These are phyloP conservation scores for Aphelinus certus DNA, from an alignment of 1,140 invertebrate species.

Conservation along the genomic window DNA sequence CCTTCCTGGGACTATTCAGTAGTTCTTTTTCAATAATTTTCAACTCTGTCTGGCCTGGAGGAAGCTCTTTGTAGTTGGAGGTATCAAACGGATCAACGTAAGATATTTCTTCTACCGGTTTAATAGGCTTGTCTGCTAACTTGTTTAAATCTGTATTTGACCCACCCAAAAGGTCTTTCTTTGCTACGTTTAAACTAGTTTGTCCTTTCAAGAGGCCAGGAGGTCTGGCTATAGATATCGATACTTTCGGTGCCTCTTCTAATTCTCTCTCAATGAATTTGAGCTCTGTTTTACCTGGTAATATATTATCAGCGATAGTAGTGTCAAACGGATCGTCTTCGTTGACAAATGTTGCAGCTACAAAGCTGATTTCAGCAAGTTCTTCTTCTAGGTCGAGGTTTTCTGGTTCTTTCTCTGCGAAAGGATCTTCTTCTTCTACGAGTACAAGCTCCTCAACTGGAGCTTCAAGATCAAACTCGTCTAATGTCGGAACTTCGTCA, in stretches of 20 bases:
- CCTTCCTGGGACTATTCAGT: slow-evolving; percentile 63
- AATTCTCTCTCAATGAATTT: slow-evolving; percentile 73
- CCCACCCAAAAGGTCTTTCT: slow-evolving; percentile 74
- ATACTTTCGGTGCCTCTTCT: slow-evolving; percentile 60
- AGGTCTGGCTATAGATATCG: slow-evolving; percentile 59
- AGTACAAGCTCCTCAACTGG: slow-evolving; percentile 46
- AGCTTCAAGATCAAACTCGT: slow-evolving; percentile 59
- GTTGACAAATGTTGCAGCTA: slow-evolving; percentile 60
- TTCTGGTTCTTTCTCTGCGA: slow-evolving; percentile 55
- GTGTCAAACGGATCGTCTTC: slow-evolving; percentile 87
- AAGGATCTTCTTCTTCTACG: slow-evolving; percentile 59
- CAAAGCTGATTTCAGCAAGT: slow-evolving; percentile 61
- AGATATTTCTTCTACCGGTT: slow-evolving; percentile 69
- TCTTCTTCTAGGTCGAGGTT: slow-evolving; percentile 49
- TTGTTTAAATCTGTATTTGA: slow-evolving; percentile 79
- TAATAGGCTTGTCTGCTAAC: slow-evolving; percentile 74
- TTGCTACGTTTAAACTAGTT: slow-evolving; percentile 14
- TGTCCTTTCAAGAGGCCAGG: slow-evolving; percentile 49
- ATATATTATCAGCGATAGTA: slow-evolving; percentile 80
- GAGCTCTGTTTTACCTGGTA: slow-evolving; percentile 74
- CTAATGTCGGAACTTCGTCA: slow-evolving; percentile 61
- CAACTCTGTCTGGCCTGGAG: slow-evolving; percentile 80
- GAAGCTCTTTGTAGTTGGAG: slow-evolving; percentile 75
- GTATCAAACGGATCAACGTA: slow-evolving; percentile 89
- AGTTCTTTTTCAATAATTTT: slow-evolving; percentile 83